Evolutionary conservation across 2,888 invertebrate genomes (phyloP).

Genomic region (Lottia scabra): DNA sequence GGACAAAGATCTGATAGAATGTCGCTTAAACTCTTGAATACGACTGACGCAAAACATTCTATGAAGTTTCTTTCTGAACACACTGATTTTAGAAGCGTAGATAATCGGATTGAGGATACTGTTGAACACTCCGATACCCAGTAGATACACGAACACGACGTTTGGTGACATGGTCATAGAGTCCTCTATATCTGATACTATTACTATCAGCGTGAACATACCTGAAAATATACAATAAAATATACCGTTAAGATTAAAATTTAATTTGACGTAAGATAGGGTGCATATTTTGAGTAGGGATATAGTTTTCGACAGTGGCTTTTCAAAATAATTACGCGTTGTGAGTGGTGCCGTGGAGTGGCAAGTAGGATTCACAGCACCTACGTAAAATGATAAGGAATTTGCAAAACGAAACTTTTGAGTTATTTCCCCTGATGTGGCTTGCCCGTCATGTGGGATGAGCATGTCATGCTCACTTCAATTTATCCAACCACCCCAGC

Average conservation of each 20-base stretch:
- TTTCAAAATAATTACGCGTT: no score
- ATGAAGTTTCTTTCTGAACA: conserved; percentile 13
- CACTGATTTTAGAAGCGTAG: conserved; percentile 25
- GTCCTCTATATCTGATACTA: conserved; percentile 12
- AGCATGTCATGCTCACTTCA: no score
- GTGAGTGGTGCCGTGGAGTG: no score
- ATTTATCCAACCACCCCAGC: no score
- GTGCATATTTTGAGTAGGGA: no score
- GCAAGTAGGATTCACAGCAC: no score
- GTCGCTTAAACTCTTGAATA: neutral
- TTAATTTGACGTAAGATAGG: no score
- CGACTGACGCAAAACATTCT: conserved; percentile 7
- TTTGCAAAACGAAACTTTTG: no score
- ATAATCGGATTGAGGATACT: conserved; percentile 30
- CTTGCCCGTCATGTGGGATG: no score
- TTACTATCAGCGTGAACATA: conserved; percentile 22
- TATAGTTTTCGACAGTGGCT: no score
- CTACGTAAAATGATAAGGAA: no score
- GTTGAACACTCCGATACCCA: conserved; percentile 27
- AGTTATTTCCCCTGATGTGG: no score
- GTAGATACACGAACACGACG: conserved; percentile 29
- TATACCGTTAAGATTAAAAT: neutral
- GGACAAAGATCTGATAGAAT: conserved; percentile 6
- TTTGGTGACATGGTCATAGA: conserved; percentile 20
- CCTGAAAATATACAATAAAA: conserved; percentile 19